A percentile compares a stretch with the other conserved stretches of the same genome.
phyloP scores from a whole-genome alignment of 2,888 invertebrate genomes.

The Caenorhabditis becei region DNA sequence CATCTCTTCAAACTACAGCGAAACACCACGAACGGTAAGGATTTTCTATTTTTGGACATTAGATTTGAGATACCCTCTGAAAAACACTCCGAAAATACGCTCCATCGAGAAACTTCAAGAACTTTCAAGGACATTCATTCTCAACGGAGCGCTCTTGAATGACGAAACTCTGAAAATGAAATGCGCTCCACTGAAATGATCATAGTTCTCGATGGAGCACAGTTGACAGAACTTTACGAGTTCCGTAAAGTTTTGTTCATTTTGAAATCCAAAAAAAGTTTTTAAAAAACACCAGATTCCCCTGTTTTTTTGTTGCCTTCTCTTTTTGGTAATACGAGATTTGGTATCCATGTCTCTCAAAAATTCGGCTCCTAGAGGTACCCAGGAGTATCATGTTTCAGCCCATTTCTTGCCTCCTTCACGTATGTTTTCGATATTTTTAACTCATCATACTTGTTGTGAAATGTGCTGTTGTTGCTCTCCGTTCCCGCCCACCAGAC shows the following conservation, averaged over 20 bases:
- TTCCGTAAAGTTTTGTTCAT: too few species aligned
- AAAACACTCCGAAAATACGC: neutral
- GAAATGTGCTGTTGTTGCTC: neutral
- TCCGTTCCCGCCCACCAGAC: neutral
- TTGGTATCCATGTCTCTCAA: conserved; percentile 2
- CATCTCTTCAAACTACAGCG: conserved; percentile 26
- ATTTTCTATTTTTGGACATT: too few species aligned
- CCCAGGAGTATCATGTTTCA: neutral
- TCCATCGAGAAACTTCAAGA: too few species aligned
- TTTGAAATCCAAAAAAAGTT: too few species aligned
- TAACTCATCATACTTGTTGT: neutral
- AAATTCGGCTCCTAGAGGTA: neutral
- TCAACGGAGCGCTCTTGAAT: too few species aligned
- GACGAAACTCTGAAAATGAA: too few species aligned
- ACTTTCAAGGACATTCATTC: too few species aligned
- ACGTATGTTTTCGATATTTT: neutral
- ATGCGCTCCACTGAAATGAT: too few species aligned
- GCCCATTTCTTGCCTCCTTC: neutral
- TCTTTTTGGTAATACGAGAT: conserved; percentile 5
- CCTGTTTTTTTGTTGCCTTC: neutral
- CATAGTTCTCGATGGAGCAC: too few species aligned
- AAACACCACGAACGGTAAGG: conserved; percentile 25
- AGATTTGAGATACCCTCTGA: neutral
- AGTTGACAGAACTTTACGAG: too few species aligned
- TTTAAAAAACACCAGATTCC: neutral